These are phyloP conservation scores for Dendropsophus ebraccatus DNA, from an alignment of 2,113 vertebrate genomes.

Conservation along the genomic window DNA sequence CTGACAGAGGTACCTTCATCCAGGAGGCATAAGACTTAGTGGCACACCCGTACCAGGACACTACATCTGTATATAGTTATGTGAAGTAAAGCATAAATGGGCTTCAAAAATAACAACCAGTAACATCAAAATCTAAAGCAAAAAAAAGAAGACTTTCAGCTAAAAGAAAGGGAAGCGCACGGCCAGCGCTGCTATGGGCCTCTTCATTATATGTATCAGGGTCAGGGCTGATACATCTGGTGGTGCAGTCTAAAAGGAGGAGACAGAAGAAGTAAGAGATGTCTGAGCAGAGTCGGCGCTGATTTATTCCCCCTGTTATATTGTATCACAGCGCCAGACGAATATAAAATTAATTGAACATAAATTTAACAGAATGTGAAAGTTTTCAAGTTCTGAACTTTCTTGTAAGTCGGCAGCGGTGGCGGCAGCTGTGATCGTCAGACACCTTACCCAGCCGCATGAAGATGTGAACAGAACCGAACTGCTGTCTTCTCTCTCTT, in stretches of 20 bases:
- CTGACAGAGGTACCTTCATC: no score
- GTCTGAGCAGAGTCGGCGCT: background rate
- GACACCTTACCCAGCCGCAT: background rate
- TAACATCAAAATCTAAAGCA: no score
- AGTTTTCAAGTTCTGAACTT: conserved; percentile 28
- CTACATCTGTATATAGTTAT: no score
- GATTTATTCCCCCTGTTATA: background rate
- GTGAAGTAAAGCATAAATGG: no score
- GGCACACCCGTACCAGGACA: no score
- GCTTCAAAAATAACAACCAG: no score
- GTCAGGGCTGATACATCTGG: no score
- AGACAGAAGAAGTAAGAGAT: background rate
- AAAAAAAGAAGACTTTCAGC: no score
- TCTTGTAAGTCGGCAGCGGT: background rate
- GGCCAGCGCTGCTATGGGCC: no score
- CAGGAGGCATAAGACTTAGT: no score
- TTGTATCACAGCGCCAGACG: background rate
- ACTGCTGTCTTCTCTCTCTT: background rate
- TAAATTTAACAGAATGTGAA: background rate
- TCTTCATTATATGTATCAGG: no score
- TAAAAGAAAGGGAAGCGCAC: no score
- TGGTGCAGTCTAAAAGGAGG: background rate
- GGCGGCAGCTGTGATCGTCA: conserved; percentile 18
- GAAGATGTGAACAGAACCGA: background rate
- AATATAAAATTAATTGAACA: conserved; percentile 10